phyloP scores from a whole-genome alignment of 2,113 vertebrate species.

The Marmota flaviventris region DNA sequence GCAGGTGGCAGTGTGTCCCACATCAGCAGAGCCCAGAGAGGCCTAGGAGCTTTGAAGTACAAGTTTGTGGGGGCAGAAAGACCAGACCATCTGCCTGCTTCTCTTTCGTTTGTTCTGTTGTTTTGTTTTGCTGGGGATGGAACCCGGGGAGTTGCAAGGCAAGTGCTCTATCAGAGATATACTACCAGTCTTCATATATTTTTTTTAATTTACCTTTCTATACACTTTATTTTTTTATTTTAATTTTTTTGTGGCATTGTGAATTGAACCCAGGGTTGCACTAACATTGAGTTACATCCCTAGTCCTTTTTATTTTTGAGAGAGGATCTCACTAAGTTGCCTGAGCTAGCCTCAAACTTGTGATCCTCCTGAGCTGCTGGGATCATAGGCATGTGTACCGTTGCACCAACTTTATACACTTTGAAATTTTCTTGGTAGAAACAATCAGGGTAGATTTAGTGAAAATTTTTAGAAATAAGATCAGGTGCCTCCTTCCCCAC shows the following conservation, averaged over 20 bases:
- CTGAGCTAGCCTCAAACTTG: too few relatives aligned
- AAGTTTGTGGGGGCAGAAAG: not conserved
- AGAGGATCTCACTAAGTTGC: too few relatives aligned
- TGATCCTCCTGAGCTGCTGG: too few relatives aligned
- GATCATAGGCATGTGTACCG: too few relatives aligned
- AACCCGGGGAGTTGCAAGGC: not conserved
- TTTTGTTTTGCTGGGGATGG: not conserved
- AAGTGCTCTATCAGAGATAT: not conserved
- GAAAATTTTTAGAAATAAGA: not conserved
- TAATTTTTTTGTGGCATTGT: not conserved
- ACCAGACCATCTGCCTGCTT: not conserved
- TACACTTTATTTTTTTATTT: too few relatives aligned
- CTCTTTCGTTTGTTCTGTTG: not conserved
- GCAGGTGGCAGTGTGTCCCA: constrained; percentile 74
- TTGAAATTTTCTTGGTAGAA: not conserved
- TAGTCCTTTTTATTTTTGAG: not conserved
- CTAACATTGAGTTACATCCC: too few relatives aligned
- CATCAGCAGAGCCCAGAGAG: too few relatives aligned
- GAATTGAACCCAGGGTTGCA: too few relatives aligned
- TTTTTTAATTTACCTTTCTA: not conserved
- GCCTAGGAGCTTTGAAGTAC: not conserved
- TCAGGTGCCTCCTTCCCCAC: not conserved
- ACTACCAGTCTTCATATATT: too few relatives aligned
- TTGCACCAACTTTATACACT: not conserved
- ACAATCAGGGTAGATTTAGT: not conserved